A percentile compares a stretch with the other conserved stretches of the same genome.
Evolutionary conservation across 2,113 vertebrate genomes (phyloP).

Genomic region (Pteronura brasiliensis): DNA sequence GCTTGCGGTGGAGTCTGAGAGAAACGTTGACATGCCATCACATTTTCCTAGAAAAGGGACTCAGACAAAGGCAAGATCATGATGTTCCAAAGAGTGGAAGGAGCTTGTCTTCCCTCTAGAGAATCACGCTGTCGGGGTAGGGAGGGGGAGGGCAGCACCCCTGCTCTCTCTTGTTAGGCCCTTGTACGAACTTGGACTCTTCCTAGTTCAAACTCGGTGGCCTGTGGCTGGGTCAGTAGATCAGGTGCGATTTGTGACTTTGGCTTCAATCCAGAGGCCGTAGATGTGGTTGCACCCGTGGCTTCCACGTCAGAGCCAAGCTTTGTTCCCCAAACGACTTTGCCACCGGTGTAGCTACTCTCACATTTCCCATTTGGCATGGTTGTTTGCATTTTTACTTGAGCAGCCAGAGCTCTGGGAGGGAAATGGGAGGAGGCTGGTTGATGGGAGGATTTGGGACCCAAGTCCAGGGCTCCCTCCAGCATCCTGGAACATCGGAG

Average conservation of each 20-base stretch:
- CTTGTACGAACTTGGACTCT: not conserved
- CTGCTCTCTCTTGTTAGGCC: not conserved
- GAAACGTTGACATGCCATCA: not conserved
- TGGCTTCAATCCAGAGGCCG: not conserved
- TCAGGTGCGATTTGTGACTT: not conserved
- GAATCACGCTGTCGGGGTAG: too few species aligned
- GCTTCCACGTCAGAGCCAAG: not conserved
- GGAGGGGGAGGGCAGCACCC: not conserved
- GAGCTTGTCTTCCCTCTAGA: not conserved
- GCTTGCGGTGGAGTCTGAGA: not conserved
- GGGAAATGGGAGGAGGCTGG: rapidly evolving
- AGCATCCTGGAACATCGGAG: not conserved
- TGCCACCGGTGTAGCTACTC: not conserved
- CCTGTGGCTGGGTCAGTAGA: not conserved
- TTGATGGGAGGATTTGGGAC: not conserved
- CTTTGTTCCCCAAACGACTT: not conserved
- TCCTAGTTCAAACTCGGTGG: not conserved
- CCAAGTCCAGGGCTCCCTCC: not conserved
- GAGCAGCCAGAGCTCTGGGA: not conserved
- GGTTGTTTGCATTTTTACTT: not conserved
- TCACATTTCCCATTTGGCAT: not conserved
- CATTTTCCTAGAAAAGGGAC: not conserved
- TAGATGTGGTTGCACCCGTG: not conserved
- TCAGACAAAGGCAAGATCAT: not conserved
- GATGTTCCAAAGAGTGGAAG: not conserved